Conservation (phyloP, 2,113 vertebrate genomes). For the Myotis yumanensis region DNA sequence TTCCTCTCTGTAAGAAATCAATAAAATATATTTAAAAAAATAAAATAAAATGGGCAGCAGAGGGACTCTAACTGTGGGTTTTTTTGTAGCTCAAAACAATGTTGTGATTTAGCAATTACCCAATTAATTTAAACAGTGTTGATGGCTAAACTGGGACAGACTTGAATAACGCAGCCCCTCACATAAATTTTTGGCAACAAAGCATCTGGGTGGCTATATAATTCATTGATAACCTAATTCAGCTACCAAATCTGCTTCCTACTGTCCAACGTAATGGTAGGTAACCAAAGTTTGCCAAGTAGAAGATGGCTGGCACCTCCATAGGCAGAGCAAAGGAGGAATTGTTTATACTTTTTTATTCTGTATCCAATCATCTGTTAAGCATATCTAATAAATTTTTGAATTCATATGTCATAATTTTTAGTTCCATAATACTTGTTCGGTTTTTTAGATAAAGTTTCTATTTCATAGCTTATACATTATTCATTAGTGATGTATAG, state of each 20-base stretch:
- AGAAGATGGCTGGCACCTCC: too few species aligned
- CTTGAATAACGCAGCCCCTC: conserved; percentile 18
- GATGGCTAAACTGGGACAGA: not conserved
- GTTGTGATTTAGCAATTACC: conserved; percentile 63
- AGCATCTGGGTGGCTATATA: not conserved
- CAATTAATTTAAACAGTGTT: conserved; percentile 58
- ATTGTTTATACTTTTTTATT: not conserved
- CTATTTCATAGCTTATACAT: not conserved
- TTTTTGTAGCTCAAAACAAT: conserved; percentile 60
- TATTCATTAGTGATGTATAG: not conserved
- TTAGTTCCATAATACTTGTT: not conserved
- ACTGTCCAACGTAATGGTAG: not conserved
- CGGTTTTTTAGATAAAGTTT: not conserved
- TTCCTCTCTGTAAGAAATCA: too few species aligned
- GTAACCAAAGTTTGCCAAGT: not conserved
- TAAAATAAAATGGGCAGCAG: conserved; percentile 28
- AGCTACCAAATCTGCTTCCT: not conserved
- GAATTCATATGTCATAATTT: not conserved
- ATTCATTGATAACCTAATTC: conserved; percentile 36
- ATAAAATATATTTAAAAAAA: too few species aligned
- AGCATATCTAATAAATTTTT: not conserved
- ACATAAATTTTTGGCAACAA: conserved; percentile 40
- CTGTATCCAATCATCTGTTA: not conserved
- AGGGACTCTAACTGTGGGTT: not conserved
- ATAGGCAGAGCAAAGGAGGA: too few species aligned